These are phyloP conservation scores for Caenorhabditis doughertyi DNA, from an alignment of 2,888 invertebrate genomes.

Conservation along the genomic window DNA sequence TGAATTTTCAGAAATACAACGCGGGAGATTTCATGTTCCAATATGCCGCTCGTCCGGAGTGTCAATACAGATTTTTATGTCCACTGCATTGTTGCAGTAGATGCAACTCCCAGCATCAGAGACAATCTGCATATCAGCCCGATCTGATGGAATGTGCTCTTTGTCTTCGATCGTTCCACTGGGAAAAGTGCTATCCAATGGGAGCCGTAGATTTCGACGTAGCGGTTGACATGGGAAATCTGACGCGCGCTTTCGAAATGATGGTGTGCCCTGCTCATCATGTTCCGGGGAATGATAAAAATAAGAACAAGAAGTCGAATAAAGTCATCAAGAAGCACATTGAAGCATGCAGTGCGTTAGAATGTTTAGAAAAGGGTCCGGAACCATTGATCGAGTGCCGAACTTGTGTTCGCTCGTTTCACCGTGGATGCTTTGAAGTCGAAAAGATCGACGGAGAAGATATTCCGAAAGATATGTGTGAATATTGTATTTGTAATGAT, in stretches of 20 bases:
- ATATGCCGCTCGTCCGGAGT: conserved; percentile 34
- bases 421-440: conserved; percentile 12
- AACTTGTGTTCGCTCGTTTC: too few species aligned
- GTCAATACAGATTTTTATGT: conserved; percentile 40
- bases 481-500: conserved; percentile 1
- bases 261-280: conserved; percentile 18
- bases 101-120: conserved; percentile 25
- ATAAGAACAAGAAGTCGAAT: neutral
- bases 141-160: conserved; percentile 32
- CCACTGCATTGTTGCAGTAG: conserved; percentile 48
- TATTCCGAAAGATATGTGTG: neutral
- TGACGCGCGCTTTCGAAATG: neutral
- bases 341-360: too few species aligned
- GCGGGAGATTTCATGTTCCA: conserved; percentile 8
- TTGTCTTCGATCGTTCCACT: conserved; percentile 47
- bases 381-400: too few species aligned
- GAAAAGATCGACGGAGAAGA: neutral
- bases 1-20: conserved; percentile 43
- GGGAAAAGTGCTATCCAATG: conserved; percentile 14
- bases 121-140: conserved; percentile 26
- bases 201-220: conserved; percentile 25
- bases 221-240: neutral
- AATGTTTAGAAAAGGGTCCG: too few species aligned
- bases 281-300: neutral
- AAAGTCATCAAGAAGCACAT: neutral